Conservation (phyloP, 2,888 invertebrate genomes). For the Agonum fuliginosum region DNA sequence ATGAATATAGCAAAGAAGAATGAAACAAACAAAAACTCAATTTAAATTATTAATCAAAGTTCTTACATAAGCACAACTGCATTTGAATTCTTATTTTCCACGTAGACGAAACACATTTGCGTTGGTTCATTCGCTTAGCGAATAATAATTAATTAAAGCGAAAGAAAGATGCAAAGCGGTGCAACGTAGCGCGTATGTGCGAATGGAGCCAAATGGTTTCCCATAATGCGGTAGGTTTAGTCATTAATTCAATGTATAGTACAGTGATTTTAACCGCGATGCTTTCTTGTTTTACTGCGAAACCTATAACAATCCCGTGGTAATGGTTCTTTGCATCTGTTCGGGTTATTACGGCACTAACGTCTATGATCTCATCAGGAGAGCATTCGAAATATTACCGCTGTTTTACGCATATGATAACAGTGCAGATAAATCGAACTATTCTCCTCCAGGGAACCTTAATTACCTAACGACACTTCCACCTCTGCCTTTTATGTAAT, state of each 20-base stretch:
- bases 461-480: slow-evolving; percentile 11
- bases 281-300: slow-evolving; percentile 53
- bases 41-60: neutral
- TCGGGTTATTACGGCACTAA: slow-evolving; percentile 46
- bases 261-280: slow-evolving; percentile 48
- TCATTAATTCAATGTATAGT: slow-evolving; percentile 52
- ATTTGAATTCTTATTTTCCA: slow-evolving; percentile 10
- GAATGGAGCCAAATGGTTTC: slow-evolving; percentile 49
- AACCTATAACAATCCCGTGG: slow-evolving; percentile 52
- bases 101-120: neutral
- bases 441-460: neutral
- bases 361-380: slow-evolving; percentile 31
- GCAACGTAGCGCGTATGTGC: slow-evolving; percentile 16
- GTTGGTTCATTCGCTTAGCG: neutral
- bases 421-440: slow-evolving; percentile 39
- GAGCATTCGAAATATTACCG: slow-evolving; percentile 30
- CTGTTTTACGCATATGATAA: slow-evolving; percentile 41
- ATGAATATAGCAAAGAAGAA: too few species aligned
- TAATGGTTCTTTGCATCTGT: slow-evolving; percentile 55
- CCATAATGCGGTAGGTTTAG: slow-evolving; percentile 39
- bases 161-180: slow-evolving; percentile 8
- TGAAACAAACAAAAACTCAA: too few species aligned
- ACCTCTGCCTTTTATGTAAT: slow-evolving; percentile 4
- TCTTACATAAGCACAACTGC: neutral
- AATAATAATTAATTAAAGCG: slow-evolving; percentile 22